Evolutionary conservation across 2,888 invertebrate species (phyloP).

Genomic region (Diploptera punctata): DNA sequence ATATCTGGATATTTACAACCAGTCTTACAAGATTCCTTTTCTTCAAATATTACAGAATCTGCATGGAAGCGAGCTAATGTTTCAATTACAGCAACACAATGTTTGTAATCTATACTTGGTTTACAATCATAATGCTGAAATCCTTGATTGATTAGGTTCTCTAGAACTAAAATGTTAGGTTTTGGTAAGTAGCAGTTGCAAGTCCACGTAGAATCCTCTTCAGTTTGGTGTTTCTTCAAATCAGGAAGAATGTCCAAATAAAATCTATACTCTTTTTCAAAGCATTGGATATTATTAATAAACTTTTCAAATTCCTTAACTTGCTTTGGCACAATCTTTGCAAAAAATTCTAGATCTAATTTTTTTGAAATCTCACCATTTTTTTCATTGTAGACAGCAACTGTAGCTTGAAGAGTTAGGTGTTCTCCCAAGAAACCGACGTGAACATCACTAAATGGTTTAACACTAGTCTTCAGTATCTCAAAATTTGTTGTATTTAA

Average conservation of each 20-base stretch:
- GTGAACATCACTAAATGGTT: background rate
- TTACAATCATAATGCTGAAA: background rate
- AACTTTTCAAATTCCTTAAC: background rate
- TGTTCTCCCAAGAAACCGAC: background rate
- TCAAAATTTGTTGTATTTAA: background rate
- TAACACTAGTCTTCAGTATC: background rate
- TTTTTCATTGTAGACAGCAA: background rate
- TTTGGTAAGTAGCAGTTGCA: constrained; percentile 2
- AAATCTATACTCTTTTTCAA: background rate
- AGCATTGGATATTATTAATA: background rate
- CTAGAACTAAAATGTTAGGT: background rate
- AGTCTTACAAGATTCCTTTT: background rate
- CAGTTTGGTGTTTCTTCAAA: background rate
- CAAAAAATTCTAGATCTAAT: background rate
- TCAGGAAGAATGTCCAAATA: background rate
- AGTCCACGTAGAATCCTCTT: background rate
- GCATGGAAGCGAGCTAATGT: constrained; percentile 4
- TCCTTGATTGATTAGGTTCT: background rate
- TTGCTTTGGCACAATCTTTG: background rate
- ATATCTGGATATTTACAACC: background rate
- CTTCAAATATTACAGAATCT: background rate
- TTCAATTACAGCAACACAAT: background rate
- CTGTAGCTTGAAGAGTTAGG: background rate
- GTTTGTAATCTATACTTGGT: background rate
- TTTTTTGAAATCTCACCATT: too few relatives aligned